Evolutionary conservation across 2,888 invertebrate genomes (phyloP).

Genomic region (Synergus umbraculus): DNA sequence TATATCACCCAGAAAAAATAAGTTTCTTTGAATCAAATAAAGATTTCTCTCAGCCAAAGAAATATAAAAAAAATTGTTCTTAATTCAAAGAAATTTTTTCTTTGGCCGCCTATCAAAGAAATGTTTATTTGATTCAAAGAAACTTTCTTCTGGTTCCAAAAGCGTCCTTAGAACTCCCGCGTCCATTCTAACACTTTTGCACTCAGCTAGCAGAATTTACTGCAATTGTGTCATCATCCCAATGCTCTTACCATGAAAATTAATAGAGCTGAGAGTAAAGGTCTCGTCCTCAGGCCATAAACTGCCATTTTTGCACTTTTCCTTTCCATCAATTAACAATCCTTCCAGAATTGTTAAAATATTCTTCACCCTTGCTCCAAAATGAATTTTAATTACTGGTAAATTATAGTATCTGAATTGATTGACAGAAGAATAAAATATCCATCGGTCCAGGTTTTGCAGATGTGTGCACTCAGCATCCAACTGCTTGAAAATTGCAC

Average conservation of each 20-base stretch:
- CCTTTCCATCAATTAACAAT: background rate
- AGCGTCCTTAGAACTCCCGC: too few species aligned
- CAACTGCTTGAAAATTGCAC: background rate
- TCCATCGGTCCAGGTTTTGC: background rate
- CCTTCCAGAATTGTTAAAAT: background rate
- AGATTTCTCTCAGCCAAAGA: too few species aligned
- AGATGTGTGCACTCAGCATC: background rate
- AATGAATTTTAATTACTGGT: too few species aligned
- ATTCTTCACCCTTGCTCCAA: background rate
- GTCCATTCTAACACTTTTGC: too few species aligned
- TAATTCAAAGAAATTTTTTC: too few species aligned
- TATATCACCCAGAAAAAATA: too few species aligned
- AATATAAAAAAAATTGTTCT: too few species aligned
- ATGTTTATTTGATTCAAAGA: too few species aligned
- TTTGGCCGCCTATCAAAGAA: too few species aligned
- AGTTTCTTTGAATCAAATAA: too few species aligned
- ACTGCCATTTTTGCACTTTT: background rate
- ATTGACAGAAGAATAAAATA: background rate
- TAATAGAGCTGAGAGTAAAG: slow-evolving; percentile 4
- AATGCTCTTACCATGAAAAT: background rate
- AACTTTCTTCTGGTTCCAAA: too few species aligned
- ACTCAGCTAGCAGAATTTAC: too few species aligned
- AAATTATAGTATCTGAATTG: background rate
- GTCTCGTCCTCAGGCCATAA: slow-evolving; percentile 3
- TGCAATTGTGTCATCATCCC: background rate